Base-by-base conservation (phyloP, 1,140 invertebrate genomes). In the Anoplophora glabripennis region DNA sequence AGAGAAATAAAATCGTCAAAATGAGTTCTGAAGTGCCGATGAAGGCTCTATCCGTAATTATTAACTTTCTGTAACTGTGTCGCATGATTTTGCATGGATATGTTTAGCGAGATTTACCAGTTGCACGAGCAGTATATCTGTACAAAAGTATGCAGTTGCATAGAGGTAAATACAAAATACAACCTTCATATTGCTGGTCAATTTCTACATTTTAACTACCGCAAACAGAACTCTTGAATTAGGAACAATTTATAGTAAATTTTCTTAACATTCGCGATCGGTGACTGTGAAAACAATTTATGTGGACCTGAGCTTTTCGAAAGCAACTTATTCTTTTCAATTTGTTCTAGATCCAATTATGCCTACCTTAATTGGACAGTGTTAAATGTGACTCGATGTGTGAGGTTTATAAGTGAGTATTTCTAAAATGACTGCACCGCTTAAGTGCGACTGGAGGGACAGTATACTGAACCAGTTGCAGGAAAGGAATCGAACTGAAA, bases 401-500 rank as follows among this genome's bases (percentile, higher is more conserved):
- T 49, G 47, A n/a, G 11, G 5, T 28, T 46, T 21, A 18, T 17
- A 14, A 46, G 44, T 46, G 44, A n/a, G 10, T 46, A 18, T n/a
- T 46, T 17, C 0, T 46, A 46, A 5, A 15, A 18, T 40, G 42
- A 45, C 14, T 11, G 4, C 10, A 45, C 42, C 0, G 17, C 11
- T 11, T 45, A 45, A 5, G 34, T 11, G 9, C 18, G 10, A n/a
- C 21, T 87, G 84, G 84, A 80, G 81, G 53, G 78, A 80, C 56
- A 74, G 76, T 70, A 76, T 87, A 60, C 72, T 85, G 59, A 73
- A 70, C 58, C 80, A 83, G 64, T 67, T 87, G 47, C 79, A 80
- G 21, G 77, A 81, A 47, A 77, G 84, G 63, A 84, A 86, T 70
- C 79, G 73, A 67, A 75, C 73, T 48, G 79, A 86, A 75, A 81